Percentiles rank a stretch among this genome's conserved stretches.
These are phyloP conservation scores for Rhagophthalmus giganteus DNA, from an alignment of 2,888 invertebrate species.

Conservation along the genomic window DNA sequence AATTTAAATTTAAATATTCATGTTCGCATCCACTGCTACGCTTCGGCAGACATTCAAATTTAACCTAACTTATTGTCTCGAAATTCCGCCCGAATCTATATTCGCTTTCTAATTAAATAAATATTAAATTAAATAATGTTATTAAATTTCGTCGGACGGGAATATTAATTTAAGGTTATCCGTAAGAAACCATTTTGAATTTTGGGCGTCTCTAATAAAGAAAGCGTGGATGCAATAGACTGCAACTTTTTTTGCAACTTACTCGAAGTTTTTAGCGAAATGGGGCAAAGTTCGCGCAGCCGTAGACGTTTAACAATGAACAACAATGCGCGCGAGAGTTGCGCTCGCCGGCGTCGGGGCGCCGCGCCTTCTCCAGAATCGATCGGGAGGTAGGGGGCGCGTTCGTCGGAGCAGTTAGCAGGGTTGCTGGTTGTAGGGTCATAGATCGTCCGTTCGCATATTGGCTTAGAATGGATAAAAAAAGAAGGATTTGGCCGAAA, in stretches of 20 bases:
- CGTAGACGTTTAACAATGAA: slow-evolving; percentile 26
- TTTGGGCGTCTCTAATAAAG: slow-evolving; percentile 2
- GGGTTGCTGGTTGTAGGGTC: slow-evolving; percentile 53
- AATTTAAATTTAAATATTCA: too few relatives aligned
- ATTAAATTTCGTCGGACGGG: too few relatives aligned
- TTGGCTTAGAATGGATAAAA: slow-evolving; percentile 52
- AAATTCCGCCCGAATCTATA: too few relatives aligned
- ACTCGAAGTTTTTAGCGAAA: slow-evolving; percentile 27
- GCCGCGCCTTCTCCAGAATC: slow-evolving; percentile 55
- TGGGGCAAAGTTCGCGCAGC: slow-evolving; percentile 31
- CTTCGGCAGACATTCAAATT: too few relatives aligned
- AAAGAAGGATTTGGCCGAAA: slow-evolving; percentile 48
- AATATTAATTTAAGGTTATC: too few relatives aligned
- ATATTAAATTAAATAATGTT: too few relatives aligned
- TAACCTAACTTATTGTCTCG: too few relatives aligned
- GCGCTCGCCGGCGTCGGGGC: slow-evolving; percentile 36
- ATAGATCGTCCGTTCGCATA: slow-evolving; percentile 49
- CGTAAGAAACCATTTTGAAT: too few relatives aligned
- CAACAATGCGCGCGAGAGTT: slow-evolving; percentile 34
- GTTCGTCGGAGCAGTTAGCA: slow-evolving; percentile 50
- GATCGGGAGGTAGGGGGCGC: slow-evolving; percentile 50
- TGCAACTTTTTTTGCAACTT: slow-evolving; percentile 30
- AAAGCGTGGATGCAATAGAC: slow-evolving; percentile 19
- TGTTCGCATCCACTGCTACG: too few relatives aligned
- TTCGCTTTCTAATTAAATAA: too few relatives aligned